Base-by-base conservation (phyloP, 2,888 invertebrate species). In the Galerucella calmariensis region DNA sequence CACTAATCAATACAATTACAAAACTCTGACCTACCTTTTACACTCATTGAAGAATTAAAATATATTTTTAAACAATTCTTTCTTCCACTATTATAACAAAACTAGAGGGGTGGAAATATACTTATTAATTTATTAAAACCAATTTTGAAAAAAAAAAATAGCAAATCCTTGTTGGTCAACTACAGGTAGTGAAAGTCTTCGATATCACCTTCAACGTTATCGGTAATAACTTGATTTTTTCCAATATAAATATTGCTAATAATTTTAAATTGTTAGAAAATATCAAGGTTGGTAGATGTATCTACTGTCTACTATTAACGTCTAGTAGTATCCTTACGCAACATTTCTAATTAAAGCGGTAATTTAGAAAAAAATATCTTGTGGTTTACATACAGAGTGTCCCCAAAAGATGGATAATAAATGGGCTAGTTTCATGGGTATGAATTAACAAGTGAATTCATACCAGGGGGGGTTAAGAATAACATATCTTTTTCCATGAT, bases 11-110 rank as follows among this genome's bases (percentile, higher is more conserved):
- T 35, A 58, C 10, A 67, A 59, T 35, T n/a, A 41, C 41, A 46
- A 58, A 58, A 41, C 6, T 67, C 27, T 67, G 58, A 67, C 67
- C 67, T 59, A 68, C 68, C 59, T 68, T 68, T 46, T 20, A 59
- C 12, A 16, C 6, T 46, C 20, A 67, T 44, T 68, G 24, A 56
- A 14, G 12, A 16, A 14, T 48, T 48, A 14, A 48, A 12, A 11
- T 48, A 14, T 12, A 48, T 48, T 48, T 41, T 35, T 35, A 35
- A 35, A 35, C 6, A 35, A 35, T 35, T 41, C 1, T 41, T 41
- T 41, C 8, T 9, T 9, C 35, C 35, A 41, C 8, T 41, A 1
- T 41, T 9, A 8, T 41, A 1, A 41, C 35, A 41, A 41, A 41
- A 41, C 8, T 41, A 41, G 35, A 9, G 35, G 8, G 35, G 35